Conservation (phyloP, 2,888 invertebrate genomes). For the Volucella bombylans region DNA sequence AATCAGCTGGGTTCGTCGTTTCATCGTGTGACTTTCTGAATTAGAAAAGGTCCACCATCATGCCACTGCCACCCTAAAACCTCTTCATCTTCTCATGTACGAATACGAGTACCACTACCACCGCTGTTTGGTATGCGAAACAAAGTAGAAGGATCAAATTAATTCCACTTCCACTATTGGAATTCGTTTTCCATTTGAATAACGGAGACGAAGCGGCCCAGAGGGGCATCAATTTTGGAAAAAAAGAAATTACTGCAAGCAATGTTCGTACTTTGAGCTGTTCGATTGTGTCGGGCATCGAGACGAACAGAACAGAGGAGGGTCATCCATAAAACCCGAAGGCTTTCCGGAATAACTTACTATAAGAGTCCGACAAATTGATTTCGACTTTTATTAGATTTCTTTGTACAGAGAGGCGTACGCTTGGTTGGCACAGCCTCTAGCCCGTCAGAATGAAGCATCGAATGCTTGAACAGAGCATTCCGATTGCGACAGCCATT, state of each 20-base stretch:
- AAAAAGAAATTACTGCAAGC: constrained; percentile 67
- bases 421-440: constrained; percentile 1
- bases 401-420: constrained; percentile 41
- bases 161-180: constrained; percentile 72
- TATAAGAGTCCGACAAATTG: constrained; percentile 69
- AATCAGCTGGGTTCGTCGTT: constrained; percentile 54
- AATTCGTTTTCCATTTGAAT: constrained; percentile 70
- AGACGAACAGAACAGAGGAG: background rate
- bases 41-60: constrained; percentile 34
- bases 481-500: constrained; percentile 1
- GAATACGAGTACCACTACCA: background rate
- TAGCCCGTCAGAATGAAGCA: background rate
- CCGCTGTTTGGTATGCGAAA: constrained; percentile 69
- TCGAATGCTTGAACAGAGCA: constrained; percentile 23
- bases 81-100: background rate
- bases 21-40: constrained; percentile 53
- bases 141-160: constrained; percentile 73
- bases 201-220: constrained; percentile 30
- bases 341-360: constrained; percentile 66
- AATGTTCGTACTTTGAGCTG: constrained; percentile 67
- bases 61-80: background rate
- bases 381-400: constrained; percentile 73
- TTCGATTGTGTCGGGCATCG: constrained; percentile 12
- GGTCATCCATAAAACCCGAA: constrained; percentile 61
- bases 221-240: constrained; percentile 56